phyloP scores from a whole-genome alignment of 2,797 vertebrate species.

The Microctenopoma steveboyesi region DNA sequence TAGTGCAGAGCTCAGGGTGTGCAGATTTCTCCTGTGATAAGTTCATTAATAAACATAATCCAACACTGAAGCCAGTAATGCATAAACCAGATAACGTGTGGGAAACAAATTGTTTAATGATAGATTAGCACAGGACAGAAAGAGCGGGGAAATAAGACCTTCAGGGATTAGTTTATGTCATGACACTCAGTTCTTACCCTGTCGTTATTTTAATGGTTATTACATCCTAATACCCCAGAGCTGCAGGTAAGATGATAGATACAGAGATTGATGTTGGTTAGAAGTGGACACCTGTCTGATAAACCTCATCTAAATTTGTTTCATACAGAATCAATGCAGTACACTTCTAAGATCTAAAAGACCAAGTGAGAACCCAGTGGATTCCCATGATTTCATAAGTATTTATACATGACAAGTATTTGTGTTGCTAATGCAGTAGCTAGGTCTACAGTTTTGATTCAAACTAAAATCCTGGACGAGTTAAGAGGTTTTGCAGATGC shows the following conservation, averaged over 20 bases:
- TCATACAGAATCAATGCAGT: background rate
- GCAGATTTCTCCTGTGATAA: slow-evolving; percentile 55
- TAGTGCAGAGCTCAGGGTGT: slow-evolving; percentile 33
- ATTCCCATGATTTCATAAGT: background rate
- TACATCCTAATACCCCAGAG: slow-evolving; percentile 7
- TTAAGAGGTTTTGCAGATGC: slow-evolving; percentile 7
- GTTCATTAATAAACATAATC: slow-evolving; percentile 60
- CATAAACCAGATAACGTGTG: slow-evolving; percentile 29
- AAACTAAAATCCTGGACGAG: background rate
- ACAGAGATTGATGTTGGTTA: background rate
- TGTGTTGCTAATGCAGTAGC: background rate
- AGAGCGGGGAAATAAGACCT: slow-evolving; percentile 1
- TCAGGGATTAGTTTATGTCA: slow-evolving; percentile 12
- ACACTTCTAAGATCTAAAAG: background rate
- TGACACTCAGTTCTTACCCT: background rate
- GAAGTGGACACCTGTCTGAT: background rate
- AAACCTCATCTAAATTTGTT: background rate
- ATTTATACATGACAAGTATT: background rate
- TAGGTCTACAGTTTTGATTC: background rate
- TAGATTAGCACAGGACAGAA: slow-evolving; percentile 30
- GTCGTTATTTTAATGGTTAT: slow-evolving; percentile 1
- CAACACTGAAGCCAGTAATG: slow-evolving; percentile 35
- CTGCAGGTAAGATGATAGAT: background rate
- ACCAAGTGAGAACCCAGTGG: background rate
- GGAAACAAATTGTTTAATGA: slow-evolving; percentile 39